phyloP scores from a whole-genome alignment of 1,140 invertebrate genomes.

The Lepidurus packardi region DNA sequence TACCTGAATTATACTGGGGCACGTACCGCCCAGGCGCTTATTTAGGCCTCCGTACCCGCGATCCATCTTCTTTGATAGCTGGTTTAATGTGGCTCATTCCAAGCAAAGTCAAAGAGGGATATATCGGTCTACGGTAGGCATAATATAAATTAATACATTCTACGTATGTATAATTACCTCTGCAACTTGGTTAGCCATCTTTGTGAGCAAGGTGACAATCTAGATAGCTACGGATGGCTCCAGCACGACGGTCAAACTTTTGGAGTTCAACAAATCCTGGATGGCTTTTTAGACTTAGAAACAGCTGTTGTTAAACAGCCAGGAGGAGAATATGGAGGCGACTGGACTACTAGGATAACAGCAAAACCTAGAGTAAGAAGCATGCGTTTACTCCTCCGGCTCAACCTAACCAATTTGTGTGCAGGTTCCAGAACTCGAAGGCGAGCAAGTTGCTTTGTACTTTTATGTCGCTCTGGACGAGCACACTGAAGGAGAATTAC shows the following conservation, averaged over 20 bases:
- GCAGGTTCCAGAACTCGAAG: slow-evolving; percentile 35
- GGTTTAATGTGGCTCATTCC: slow-evolving; percentile 96
- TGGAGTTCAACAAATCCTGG: slow-evolving; percentile 83
- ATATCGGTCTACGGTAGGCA: slow-evolving; percentile 60
- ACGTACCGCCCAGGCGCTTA: slow-evolving; percentile 81
- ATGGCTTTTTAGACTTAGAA: slow-evolving; percentile 66
- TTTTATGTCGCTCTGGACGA: slow-evolving; percentile 73
- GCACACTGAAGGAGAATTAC: slow-evolving; percentile 56
- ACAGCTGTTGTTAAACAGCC: slow-evolving; percentile 84
- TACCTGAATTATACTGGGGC: slow-evolving; percentile 85
- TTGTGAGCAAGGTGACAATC: slow-evolving; percentile 83
- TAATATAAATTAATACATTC: not conserved
- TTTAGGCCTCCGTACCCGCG: slow-evolving; percentile 83
- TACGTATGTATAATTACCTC: slow-evolving; percentile 10
- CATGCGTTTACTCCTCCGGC: slow-evolving; percentile 19
- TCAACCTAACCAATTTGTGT: not conserved
- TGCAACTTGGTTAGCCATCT: slow-evolving; percentile 62
- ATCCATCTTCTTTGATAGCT: slow-evolving; percentile 77
- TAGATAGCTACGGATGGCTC: slow-evolving; percentile 77
- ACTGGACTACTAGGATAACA: slow-evolving; percentile 83
- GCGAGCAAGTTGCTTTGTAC: slow-evolving; percentile 57
- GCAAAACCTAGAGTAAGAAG: slow-evolving; percentile 56
- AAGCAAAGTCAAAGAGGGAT: slow-evolving; percentile 55
- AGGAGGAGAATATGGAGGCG: slow-evolving; percentile 73
- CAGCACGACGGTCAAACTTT: slow-evolving; percentile 87